Evolutionary conservation across 2,113 vertebrate species (phyloP), one percentile per base, ranked within the genome.

Genomic region (Ia io): DNA sequence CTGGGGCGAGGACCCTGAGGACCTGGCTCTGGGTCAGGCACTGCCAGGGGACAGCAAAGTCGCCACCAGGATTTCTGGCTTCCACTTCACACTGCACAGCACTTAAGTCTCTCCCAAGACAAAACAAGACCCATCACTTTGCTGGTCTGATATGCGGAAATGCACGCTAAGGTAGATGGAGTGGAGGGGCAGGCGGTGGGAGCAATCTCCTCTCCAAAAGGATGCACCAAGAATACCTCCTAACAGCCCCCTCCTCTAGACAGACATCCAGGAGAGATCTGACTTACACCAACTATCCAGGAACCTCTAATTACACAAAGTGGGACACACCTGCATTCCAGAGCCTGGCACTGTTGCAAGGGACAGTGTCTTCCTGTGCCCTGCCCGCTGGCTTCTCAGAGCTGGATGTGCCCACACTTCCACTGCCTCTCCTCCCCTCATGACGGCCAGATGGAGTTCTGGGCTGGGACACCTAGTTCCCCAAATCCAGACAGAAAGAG

Each of bases 91-190:
- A 5, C 4, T 2, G 10, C 37, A 59, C 32, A 35, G 13, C 25
- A 30, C 32, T 12, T 28, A 23, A 9, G n/a, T 23, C n/a, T 83
- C 79, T 88, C 44, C 67, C 53, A 18, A 42, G 71, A 32, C 37
- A 70, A 79, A 79, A 35, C 9, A 11, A 53, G 9, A 16, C 22
- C 1, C 3, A 4, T 25, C 44, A 18, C 8, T 70, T 3, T 4
- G 30, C 35, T 2, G 5, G 12, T 12, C 87, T 63, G 5, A 11
- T 8, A 0, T 0, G 22, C 0, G 5, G 9, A 37, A 30, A 49
- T 0, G 14, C 9, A 35, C 1, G 1, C 4, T 59, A 30, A 71
- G 59, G 8, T 1, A 30, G 42, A 9, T 0, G 0, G 35, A 9
- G 35, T 2, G 51, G 20, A 1, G 11, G 14, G 14, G 32, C 3